These are phyloP conservation scores for Homalodisca vitripennis DNA, from an alignment of 1,140 invertebrate genomes.

Conservation along the genomic window DNA sequence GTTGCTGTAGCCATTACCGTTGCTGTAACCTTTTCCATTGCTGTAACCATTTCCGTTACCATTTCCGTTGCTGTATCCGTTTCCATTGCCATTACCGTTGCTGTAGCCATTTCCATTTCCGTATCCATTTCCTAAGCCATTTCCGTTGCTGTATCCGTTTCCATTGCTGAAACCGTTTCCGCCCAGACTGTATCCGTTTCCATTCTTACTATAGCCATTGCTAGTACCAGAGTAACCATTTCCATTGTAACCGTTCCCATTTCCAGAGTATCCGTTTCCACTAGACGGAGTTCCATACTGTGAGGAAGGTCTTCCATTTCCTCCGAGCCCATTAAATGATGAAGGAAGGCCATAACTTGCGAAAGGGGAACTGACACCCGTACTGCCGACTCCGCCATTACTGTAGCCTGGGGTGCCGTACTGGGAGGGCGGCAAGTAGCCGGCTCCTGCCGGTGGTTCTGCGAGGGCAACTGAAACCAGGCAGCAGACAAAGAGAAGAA, in stretches of 20 bases:
- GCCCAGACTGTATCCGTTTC: background rate
- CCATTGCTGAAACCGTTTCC: background rate
- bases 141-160: too few relatives aligned
- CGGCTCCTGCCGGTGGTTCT: background rate
- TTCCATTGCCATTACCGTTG: background rate
- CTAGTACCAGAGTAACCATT: conserved; percentile 25
- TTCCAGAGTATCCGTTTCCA: conserved; percentile 17
- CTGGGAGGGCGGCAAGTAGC: conserved; percentile 6
- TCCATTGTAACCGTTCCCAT: conserved; percentile 21
- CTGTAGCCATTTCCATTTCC: conserved; percentile 1
- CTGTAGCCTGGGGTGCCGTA: background rate
- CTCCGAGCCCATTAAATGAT: conserved; percentile 30
- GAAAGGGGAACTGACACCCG: conserved; percentile 28
- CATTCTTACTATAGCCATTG: background rate
- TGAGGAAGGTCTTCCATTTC: conserved; percentile 9
- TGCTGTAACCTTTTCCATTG: background rate
- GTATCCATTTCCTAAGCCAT: conserved; percentile 20
- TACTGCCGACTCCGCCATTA: conserved; percentile 27
- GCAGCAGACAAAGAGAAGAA: background rate
- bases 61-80: background rate
- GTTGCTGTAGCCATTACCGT: background rate
- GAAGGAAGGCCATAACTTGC: conserved; percentile 31
- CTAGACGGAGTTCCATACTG: conserved; percentile 27
- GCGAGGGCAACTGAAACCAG: background rate
- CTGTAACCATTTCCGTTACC: conserved; percentile 20